These are phyloP conservation scores for Chelonia mydas DNA, from an alignment of 2,797 vertebrate genomes.

Conservation along the genomic window DNA sequence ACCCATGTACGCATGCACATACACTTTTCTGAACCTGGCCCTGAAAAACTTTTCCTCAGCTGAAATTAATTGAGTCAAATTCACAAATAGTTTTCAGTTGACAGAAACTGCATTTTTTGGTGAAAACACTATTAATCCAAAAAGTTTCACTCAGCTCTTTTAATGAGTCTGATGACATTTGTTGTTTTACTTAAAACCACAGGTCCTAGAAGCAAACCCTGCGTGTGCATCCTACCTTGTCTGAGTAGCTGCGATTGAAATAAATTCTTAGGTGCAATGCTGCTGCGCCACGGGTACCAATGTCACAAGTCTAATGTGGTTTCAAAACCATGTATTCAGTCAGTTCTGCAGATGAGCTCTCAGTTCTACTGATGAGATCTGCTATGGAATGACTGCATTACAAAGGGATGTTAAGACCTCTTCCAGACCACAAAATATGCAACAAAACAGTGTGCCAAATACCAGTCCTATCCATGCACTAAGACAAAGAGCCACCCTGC, in stretches of 20 bases:
- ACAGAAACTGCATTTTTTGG: not conserved
- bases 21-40: not conserved
- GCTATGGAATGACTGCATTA: slow-evolving; percentile 48
- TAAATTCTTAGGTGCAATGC: not conserved
- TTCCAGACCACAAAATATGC: slow-evolving; percentile 78
- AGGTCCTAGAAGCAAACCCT: not conserved
- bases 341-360: not conserved
- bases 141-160: not conserved
- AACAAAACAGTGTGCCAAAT: slow-evolving; percentile 73
- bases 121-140: not conserved
- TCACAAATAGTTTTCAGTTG: not conserved
- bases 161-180: slow-evolving; percentile 13
- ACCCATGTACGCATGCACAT: not conserved
- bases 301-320: rapidly evolving
- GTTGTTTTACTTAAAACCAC: not conserved
- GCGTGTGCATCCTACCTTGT: not conserved
- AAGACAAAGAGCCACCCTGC: slow-evolving; percentile 74
- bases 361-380: slow-evolving; percentile 32
- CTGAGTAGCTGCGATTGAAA: not conserved
- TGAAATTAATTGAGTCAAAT: not conserved
- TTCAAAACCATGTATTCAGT: slow-evolving; percentile 1
- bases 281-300: not conserved
- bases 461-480: slow-evolving; percentile 66
- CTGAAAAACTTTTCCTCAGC: not conserved
- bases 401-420: slow-evolving; percentile 68